Base-by-base conservation (phyloP, 2,797 vertebrate species). In the Capromys pilorides region DNA sequence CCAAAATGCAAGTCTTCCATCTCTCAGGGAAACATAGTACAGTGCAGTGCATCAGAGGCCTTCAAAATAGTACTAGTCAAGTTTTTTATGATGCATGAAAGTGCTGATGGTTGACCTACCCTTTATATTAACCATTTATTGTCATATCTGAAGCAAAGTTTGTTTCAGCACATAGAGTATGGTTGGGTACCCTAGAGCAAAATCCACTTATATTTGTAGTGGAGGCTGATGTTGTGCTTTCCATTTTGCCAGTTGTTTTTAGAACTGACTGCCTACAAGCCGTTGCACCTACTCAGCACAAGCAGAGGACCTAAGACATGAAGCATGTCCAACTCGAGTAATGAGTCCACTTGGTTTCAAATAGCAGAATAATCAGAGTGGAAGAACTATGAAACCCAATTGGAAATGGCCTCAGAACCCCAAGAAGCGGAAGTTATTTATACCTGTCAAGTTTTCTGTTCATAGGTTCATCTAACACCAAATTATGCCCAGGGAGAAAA, bases 51-150 rank as follows among this genome's bases (percentile, higher is more conserved):
- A 45, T 26, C 16, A 78, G 12, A 75, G 11, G 6, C 51, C 18
- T 96, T 95, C 9, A 69, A 28, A 86, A 88, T 28, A 26, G 71
- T 89, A 33, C 49, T 31, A 82, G 71, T 78, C 75, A 67, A 59
- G 33, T 9, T 88, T 28, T 3, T 67, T 66, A 19, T 5, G 33
- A 12, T 62, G 4, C 73, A 16, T 57, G 4, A 19, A 79, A 62
- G n/a, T 14, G n/a, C 11, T 66, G 39, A 69, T 81, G 41, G n/a
- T 39, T 51, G 69, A 45, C 18, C 61, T 85, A 85, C 81, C 33
- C 31, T 78, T 28, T 80, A 11, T 81, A 69, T 85, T 57, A 89
- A 36, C 83, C 16, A 78, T 73, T 57, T 51, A 89, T 66, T 67
- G 24, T 28, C 16, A 22, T 41, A 28, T 18, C 61, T 54, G 0